These are phyloP conservation scores for Drosophila neotestacea DNA, from an alignment of 2,888 invertebrate species.

Conservation along the genomic window DNA sequence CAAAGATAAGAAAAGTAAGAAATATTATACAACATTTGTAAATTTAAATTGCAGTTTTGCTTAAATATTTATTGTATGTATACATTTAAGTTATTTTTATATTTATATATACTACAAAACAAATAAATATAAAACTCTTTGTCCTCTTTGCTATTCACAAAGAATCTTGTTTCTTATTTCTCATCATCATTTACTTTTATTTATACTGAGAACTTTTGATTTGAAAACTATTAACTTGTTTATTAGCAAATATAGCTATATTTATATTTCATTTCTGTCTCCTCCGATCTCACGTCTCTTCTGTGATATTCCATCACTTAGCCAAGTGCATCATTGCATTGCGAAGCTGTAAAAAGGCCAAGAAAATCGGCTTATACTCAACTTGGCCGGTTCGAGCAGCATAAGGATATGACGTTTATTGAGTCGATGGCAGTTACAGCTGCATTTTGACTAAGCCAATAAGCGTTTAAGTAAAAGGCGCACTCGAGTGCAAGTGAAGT, in stretches of 20 bases:
- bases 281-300: neutral
- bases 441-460: constrained; percentile 73
- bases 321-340: constrained; percentile 10
- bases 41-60: no score
- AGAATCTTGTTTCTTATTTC: no score
- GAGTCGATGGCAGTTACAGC: constrained; percentile 58
- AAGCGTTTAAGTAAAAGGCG: constrained; percentile 65
- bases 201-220: no score
- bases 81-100: no score
- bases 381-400: constrained; percentile 13
- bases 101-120: no score
- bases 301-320: constrained; percentile 19
- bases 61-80: no score
- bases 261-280: neutral
- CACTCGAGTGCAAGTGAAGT: constrained; percentile 48
- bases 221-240: no score
- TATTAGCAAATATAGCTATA: neutral
- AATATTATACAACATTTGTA: no score
- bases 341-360: constrained; percentile 25
- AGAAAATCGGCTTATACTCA: constrained; percentile 59
- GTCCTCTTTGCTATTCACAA: no score
- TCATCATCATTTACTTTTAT: no score
- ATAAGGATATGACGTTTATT: constrained; percentile 66
- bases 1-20: neutral
- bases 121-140: no score